Percentiles rank a stretch among this genome's conserved stretches.
These are phyloP conservation scores for Anhinga anhinga DNA, from an alignment of 2,113 vertebrate species.

Conservation along the genomic window DNA sequence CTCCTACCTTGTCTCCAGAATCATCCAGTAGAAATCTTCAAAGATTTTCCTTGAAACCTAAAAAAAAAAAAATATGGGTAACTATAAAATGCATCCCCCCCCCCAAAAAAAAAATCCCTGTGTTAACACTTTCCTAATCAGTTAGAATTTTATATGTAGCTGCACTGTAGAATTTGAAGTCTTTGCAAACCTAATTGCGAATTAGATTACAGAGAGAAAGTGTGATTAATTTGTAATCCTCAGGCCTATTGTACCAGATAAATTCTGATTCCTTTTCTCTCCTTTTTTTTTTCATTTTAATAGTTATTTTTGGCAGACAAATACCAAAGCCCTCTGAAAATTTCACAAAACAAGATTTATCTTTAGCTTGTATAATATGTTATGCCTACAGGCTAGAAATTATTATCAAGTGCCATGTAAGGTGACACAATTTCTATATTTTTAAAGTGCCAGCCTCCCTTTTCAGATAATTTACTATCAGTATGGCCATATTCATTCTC, in stretches of 20 bases:
- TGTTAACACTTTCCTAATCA: background rate
- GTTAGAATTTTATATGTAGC: background rate
- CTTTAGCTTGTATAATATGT: background rate
- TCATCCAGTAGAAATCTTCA: background rate
- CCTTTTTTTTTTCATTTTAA: background rate
- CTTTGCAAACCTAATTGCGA: background rate
- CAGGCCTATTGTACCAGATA: background rate
- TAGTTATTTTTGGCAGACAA: background rate
- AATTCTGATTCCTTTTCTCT: background rate
- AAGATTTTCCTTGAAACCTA: background rate
- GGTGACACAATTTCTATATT: background rate
- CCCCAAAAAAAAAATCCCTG: background rate
- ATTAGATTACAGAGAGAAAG: background rate
- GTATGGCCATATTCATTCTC: background rate
- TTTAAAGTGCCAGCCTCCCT: background rate
- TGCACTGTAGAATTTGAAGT: background rate
- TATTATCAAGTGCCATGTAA: background rate
- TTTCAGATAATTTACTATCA: background rate
- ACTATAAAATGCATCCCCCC: background rate
- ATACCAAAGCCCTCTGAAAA: slow-evolving; percentile 11
- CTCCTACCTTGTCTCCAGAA: background rate
- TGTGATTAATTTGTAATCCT: slow-evolving; percentile 23
- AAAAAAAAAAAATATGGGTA: background rate
- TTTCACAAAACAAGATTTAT: background rate
- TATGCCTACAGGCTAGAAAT: background rate